Evolutionary conservation across 1,140 invertebrate genomes (phyloP).

Genomic region (Paracyclopina nana): DNA sequence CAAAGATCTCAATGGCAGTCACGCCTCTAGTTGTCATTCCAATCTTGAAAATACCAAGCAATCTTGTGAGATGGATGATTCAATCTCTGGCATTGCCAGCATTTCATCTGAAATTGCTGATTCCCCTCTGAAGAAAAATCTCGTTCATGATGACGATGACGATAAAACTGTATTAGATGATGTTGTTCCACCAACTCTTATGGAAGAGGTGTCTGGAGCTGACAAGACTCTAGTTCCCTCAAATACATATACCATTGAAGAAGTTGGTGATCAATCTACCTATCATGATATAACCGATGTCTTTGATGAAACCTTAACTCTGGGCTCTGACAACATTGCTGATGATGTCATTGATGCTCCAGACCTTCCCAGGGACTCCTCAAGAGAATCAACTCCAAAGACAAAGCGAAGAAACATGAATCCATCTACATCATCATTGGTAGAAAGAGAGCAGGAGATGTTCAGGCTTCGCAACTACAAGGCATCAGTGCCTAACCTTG

Average conservation of each 20-base stretch:
- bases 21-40: constrained; percentile 19
- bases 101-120: constrained; percentile 19
- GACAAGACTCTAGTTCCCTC: constrained; percentile 4
- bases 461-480: too few relatives aligned
- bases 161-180: background rate
- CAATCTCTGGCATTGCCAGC: constrained; percentile 21
- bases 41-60: constrained; percentile 21
- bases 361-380: constrained; percentile 9
- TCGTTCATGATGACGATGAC: background rate
- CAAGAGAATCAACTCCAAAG: background rate
- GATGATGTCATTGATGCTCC: constrained; percentile 3
- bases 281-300: constrained; percentile 12
- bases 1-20: constrained; percentile 21
- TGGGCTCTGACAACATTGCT: background rate
- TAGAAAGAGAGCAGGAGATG: too few relatives aligned
- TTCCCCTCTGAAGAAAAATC: too few relatives aligned
- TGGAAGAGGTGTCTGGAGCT: background rate
- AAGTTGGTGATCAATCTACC: background rate
- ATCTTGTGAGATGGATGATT: constrained; percentile 19
- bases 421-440: too few relatives aligned
- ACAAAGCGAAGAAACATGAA: background rate
- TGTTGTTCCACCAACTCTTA: constrained; percentile 5
- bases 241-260: background rate
- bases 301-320: constrained; percentile 4
- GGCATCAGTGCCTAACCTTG: background rate